Conservation (phyloP, 2,113 vertebrate species). For the Grantiella picta region DNA sequence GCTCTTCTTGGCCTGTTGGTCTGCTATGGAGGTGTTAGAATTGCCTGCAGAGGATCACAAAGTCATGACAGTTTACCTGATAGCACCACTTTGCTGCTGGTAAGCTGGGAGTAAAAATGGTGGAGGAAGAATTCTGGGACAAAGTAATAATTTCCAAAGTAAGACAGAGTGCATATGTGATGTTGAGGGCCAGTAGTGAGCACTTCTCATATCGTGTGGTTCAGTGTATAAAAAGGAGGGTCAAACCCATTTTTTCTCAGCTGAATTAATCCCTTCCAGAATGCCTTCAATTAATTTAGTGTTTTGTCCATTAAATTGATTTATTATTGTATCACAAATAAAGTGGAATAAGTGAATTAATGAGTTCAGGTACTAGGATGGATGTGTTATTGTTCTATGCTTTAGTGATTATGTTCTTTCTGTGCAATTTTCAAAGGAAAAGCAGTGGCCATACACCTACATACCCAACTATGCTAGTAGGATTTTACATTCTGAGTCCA, state of each 20-base stretch:
- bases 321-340: background rate
- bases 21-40: background rate
- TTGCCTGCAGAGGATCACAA: background rate
- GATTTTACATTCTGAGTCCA: background rate
- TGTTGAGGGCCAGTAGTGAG: background rate
- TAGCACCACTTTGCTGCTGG: background rate
- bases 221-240: background rate
- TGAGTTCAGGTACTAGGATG: background rate
- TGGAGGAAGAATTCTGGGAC: background rate
- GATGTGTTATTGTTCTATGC: background rate
- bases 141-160: background rate
- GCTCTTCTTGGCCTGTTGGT: no score
- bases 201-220: fast-evolving
- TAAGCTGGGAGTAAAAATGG: background rate
- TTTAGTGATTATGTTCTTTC: background rate
- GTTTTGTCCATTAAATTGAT: background rate
- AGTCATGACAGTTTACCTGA: background rate
- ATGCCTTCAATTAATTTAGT: background rate
- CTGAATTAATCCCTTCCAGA: background rate
- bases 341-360: background rate
- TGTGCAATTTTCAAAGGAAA: background rate
- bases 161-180: background rate
- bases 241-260: background rate
- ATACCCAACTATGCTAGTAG: background rate
- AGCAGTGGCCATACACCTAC: background rate